A percentile compares a stretch with the other conserved stretches of the same genome.
Evolutionary conservation across 2,113 vertebrate species (phyloP).

Genomic region (Gymnobelideus leadbeateri): DNA sequence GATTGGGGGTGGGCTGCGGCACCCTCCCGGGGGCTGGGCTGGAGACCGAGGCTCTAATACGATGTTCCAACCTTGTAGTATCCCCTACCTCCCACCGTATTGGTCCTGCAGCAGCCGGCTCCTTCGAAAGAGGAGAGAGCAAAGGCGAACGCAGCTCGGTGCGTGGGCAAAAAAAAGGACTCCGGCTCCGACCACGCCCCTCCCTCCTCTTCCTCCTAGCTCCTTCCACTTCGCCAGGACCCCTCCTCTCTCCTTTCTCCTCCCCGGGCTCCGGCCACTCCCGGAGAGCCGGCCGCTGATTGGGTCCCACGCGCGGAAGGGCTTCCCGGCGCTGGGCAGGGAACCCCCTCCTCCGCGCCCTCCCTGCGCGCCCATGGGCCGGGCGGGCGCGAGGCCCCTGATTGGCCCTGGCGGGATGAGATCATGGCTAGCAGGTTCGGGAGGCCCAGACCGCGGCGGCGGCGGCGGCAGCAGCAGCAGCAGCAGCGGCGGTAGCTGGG

Average conservation of each 20-base stretch:
- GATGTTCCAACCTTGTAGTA: not conserved
- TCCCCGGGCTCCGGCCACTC: not conserved
- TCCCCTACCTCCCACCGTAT: not conserved
- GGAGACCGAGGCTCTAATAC: not conserved
- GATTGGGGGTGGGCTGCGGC: not conserved
- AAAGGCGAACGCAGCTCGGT: not conserved
- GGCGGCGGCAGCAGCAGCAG: constrained; percentile 56
- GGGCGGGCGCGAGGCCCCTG: constrained; percentile 58
- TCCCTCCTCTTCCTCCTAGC: not conserved
- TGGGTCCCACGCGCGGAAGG: constrained; percentile 67
- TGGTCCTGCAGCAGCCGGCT: not conserved
- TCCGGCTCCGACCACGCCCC: not conserved
- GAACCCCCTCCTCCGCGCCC: constrained; percentile 13
- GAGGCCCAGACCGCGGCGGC: constrained; percentile 63
- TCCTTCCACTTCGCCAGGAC: not conserved
- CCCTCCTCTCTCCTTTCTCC: not conserved
- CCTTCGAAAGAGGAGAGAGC: not conserved
- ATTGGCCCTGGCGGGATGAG: constrained; percentile 75
- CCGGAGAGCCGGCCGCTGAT: constrained; percentile 33
- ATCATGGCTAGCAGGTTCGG: constrained; percentile 78
- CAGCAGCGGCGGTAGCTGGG: constrained; percentile 66
- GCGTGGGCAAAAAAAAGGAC: not conserved
- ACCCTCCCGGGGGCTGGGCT: not conserved
- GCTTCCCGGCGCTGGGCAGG: constrained; percentile 24
- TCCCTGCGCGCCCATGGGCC: constrained; percentile 55